Base-by-base conservation (phyloP, 2,797 vertebrate genomes). In the Pristis pectinata region DNA sequence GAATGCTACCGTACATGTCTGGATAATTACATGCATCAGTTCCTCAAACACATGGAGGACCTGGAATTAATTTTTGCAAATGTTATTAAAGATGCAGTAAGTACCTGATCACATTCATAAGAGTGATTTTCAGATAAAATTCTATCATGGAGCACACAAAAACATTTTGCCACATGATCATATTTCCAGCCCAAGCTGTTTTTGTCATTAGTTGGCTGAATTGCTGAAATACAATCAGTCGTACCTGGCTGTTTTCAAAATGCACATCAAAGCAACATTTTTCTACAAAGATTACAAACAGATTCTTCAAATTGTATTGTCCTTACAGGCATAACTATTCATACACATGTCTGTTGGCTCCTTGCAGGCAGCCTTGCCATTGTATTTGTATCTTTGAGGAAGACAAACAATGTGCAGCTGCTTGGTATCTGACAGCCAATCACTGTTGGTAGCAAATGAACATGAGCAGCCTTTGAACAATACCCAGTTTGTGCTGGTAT, bases 211-310 rank as follows among this genome's bases (percentile, higher is more conserved):
- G 37, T 22, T 67, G 64, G 24, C 61, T 93, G 89, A 93, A 67
- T 70, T 70, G 19, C 0, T 24, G 19, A 44, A 70, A 70, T 27
- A 93, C 37, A 70, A 44, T 93, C 61, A 93, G 61, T 17, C 44
- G 9, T 93, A 64, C 24, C 89, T 67, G 64, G 37, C 37, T 70
- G 22, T 10, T 93, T 93, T 92, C 19, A 92, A 85, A 85, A 92
- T 67, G 9, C 89, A 92, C 37, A 92, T 92, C 89, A 93, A 70
- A 93, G 34, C 89, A 67, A 41, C 37, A 93, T 56, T 59, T 93
- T 93, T n/a, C 64, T 44, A 27, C 64, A 44, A 93, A 44, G 89
- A 67, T 93, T 67, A 93, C 37, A 67, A 44, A 13, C 89, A 93
- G 89, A 93, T 67, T 67, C 41, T 93, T 41, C 89, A 70, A 93